phyloP scores from a whole-genome alignment of 2,888 invertebrate species.

The Chrysolina americana region DNA sequence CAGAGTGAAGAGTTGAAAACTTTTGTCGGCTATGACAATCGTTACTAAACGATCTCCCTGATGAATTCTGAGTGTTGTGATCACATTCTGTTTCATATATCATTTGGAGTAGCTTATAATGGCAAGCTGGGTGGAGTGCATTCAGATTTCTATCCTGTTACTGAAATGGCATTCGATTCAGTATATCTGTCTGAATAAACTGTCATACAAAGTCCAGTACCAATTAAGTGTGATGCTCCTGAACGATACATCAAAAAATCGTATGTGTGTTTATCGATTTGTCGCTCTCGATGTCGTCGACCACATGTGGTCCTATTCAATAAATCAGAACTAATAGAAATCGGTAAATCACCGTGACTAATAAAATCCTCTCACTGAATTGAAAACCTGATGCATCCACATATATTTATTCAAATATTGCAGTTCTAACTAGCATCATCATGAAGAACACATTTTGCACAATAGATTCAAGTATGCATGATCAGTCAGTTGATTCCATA shows the following conservation, averaged over 20 bases:
- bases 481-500: neutral
- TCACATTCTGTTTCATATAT: too few species aligned
- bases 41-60: too few species aligned
- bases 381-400: slow-evolving; percentile 8
- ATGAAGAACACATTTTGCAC: neutral
- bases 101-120: neutral
- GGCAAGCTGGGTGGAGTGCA: neutral
- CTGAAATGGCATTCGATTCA: neutral
- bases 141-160: neutral
- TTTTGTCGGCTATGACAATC: too few species aligned
- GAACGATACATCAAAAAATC: slow-evolving; percentile 9
- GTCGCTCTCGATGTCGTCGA: slow-evolving; percentile 8
- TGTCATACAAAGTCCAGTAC: neutral
- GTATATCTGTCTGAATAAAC: neutral
- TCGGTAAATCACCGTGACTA: slow-evolving; percentile 17
- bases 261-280: slow-evolving; percentile 19
- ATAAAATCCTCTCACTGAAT: slow-evolving; percentile 24
- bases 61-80: too few species aligned
- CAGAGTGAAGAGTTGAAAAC: too few species aligned
- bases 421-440: slow-evolving; percentile 6
- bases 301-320: slow-evolving; percentile 23
- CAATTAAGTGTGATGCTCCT: slow-evolving; percentile 2
- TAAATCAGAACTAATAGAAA: slow-evolving; percentile 23
- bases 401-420: slow-evolving; percentile 14
- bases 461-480: neutral